phyloP scores from a whole-genome alignment of 2,797 vertebrate genomes.

The Bovichtus diacanthus region DNA sequence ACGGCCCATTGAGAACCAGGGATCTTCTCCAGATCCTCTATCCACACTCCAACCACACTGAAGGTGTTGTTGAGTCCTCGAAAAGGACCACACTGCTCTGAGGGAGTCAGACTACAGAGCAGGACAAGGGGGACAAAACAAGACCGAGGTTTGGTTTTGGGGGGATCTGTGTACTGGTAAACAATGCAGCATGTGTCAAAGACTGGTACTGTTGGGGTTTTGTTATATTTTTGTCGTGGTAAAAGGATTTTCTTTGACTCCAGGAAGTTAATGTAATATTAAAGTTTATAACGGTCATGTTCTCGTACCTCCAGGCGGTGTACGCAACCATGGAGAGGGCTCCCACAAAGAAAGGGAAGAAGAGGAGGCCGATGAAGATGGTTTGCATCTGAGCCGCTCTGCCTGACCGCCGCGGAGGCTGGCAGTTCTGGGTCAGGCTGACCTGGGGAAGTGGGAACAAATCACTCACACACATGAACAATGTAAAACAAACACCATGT shows the following conservation, averaged over 20 bases:
- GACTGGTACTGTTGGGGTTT: neutral
- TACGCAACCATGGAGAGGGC: conserved; percentile 88
- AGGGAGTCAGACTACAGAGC: conserved; percentile 87
- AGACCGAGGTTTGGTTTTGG: neutral
- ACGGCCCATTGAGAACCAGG: conserved; percentile 82
- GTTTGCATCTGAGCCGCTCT: conserved; percentile 96
- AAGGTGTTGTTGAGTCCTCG: conserved; percentile 86
- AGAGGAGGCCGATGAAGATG: conserved; percentile 91
- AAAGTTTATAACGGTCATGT: neutral
- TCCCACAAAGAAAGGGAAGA: conserved; percentile 93
- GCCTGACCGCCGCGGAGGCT: conserved; percentile 90
- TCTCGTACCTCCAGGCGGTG: conserved; percentile 91
- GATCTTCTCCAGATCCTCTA: conserved; percentile 66
- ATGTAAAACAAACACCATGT: neutral
- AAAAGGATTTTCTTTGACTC: neutral
- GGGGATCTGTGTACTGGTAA: neutral
- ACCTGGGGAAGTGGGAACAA: conserved; percentile 78
- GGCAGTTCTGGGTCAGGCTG: conserved; percentile 93
- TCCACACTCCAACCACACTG: conserved; percentile 86
- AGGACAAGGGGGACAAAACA: conserved; percentile 2
- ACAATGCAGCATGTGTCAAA: neutral
- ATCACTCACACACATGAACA: neutral
- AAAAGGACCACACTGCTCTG: conserved; percentile 92
- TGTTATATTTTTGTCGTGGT: neutral
- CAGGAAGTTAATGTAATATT: neutral